Conservation (phyloP, 2,113 vertebrate genomes). For the Ailurus styani region DNA sequence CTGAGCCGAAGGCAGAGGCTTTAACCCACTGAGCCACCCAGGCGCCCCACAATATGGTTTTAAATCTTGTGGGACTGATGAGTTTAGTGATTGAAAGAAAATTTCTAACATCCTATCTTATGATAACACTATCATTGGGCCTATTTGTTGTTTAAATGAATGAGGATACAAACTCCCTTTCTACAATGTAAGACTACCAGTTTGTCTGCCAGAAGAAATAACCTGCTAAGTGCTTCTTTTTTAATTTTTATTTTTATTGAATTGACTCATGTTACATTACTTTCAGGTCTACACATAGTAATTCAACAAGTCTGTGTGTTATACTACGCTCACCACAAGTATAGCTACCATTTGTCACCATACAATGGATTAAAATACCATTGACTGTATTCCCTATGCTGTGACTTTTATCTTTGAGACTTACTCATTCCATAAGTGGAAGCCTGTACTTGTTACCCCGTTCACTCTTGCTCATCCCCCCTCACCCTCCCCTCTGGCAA, state of each 20-base stretch:
- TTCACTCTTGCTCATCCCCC: neutral
- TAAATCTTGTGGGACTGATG: neutral
- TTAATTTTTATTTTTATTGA: neutral
- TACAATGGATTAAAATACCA: neutral
- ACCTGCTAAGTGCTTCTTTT: neutral
- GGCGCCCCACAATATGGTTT: neutral
- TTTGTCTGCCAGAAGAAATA: neutral
- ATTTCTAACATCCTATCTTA: neutral
- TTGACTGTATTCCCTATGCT: neutral
- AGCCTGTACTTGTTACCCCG: neutral
- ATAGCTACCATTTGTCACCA: neutral
- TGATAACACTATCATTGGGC: neutral
- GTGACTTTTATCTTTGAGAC: neutral
- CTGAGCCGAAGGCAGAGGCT: too few relatives aligned
- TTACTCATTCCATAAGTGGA: neutral
- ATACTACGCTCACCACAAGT: neutral
- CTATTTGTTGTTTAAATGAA: neutral
- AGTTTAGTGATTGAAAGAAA: slow-evolving; percentile 18
- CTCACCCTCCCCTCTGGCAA: neutral
- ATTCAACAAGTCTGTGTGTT: neutral
- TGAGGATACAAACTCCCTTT: neutral
- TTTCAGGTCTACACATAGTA: neutral
- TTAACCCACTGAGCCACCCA: too few relatives aligned
- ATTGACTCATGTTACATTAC: neutral
- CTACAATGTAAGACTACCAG: neutral